Percentiles rank a stretch among this genome's conserved stretches.
Evolutionary conservation across 2,888 invertebrate genomes (phyloP).

Genomic region (Ryuthela nishihirai): DNA sequence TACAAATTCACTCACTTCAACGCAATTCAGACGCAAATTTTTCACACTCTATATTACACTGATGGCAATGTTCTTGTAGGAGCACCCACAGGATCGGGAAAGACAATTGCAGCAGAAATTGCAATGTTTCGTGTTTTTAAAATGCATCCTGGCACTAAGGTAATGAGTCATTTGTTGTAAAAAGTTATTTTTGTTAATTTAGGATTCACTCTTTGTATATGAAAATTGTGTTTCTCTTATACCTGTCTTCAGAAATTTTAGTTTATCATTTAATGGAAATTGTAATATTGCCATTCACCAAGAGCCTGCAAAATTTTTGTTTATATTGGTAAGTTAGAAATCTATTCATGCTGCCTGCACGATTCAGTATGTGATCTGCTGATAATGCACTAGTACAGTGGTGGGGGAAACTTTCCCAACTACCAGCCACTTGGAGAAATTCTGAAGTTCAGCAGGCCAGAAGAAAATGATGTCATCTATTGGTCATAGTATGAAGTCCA

Average conservation of each 20-base stretch:
- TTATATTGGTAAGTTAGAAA: too few species aligned
- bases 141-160: conserved; percentile 63
- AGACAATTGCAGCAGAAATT: conserved; percentile 96
- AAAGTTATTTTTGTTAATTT: neutral
- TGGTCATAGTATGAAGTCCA: too few species aligned
- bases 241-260: neutral
- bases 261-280: neutral
- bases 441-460: too few species aligned
- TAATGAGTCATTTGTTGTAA: conserved; percentile 25
- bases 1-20: conserved; percentile 95
- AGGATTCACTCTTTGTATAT: neutral
- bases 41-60: conserved; percentile 91
- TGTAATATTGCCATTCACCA: too few species aligned
- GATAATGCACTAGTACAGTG: too few species aligned
- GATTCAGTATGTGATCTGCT: too few species aligned
- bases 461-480: too few species aligned
- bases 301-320: too few species aligned
- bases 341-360: too few species aligned
- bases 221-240: neutral
- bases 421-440: too few species aligned
- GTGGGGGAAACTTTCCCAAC: too few species aligned
- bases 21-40: conserved; percentile 97
- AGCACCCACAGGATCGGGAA: conserved; percentile 95
- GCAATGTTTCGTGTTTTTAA: conserved; percentile 92
- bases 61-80: conserved; percentile 90